These are phyloP conservation scores for Trichonephila inaurata DNA, from an alignment of 1,140 invertebrate genomes.

Conservation along the genomic window DNA sequence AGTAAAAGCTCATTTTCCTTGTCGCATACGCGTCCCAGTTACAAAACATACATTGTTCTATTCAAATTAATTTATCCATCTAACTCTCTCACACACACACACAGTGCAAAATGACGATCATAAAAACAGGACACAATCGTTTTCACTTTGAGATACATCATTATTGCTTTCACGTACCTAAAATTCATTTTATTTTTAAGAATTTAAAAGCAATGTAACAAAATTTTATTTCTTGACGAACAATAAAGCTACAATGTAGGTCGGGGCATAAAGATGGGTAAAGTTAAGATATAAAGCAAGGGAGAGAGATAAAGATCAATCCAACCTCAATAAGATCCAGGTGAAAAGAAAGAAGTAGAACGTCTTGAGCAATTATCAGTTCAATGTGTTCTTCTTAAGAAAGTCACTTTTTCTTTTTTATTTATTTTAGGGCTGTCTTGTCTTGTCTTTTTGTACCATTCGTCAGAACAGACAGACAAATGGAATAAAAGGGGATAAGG, in stretches of 20 bases:
- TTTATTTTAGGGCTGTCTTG: constrained; percentile 34
- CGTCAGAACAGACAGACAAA: constrained; percentile 37
- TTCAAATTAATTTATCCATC: too few species aligned
- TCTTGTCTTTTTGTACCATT: neutral
- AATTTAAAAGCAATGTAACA: too few species aligned
- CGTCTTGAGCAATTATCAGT: constrained; percentile 48
- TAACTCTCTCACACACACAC: too few species aligned
- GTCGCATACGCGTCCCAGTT: too few species aligned
- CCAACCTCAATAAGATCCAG: neutral
- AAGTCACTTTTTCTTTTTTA: constrained; percentile 44
- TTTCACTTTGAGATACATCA: too few species aligned
- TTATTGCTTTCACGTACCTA: too few species aligned
- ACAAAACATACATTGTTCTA: too few species aligned
- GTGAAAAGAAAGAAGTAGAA: neutral
- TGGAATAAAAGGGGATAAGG: constrained; percentile 20
- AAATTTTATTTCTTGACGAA: too few species aligned
- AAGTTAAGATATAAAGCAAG: neutral
- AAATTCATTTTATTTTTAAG: too few species aligned
- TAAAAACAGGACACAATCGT: too few species aligned
- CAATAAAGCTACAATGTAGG: neutral
- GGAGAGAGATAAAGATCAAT: neutral
- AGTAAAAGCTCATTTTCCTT: too few species aligned
- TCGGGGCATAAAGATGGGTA: neutral
- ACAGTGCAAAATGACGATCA: too few species aligned
- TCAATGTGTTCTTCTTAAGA: constrained; percentile 45